Conservation (phyloP, 2,113 vertebrate species). For the Pangasianodon gigas region DNA sequence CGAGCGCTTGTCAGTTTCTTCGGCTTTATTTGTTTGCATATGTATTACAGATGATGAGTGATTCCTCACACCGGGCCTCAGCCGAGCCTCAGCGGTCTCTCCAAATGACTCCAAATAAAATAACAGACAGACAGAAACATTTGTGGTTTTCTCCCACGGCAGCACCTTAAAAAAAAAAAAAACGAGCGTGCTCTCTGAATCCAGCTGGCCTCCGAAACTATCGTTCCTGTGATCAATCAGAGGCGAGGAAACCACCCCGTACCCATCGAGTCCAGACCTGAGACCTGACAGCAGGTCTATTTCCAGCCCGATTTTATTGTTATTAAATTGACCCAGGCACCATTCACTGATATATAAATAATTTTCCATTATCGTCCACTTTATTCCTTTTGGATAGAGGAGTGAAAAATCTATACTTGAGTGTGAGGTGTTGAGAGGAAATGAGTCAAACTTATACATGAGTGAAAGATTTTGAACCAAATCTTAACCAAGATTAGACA, state of each 20-base stretch:
- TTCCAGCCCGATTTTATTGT: slow-evolving; percentile 29
- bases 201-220: slow-evolving; percentile 41
- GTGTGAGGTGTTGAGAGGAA: background rate
- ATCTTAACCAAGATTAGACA: background rate
- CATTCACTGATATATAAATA: background rate
- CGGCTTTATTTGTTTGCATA: slow-evolving; percentile 45
- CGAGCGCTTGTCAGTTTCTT: slow-evolving; percentile 35
- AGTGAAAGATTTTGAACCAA: background rate
- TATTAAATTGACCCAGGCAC: background rate
- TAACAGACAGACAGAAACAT: slow-evolving; percentile 52
- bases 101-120: slow-evolving; percentile 36
- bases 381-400: background rate
- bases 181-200: background rate
- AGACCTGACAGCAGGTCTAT: slow-evolving; percentile 8
- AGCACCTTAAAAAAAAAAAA: slow-evolving; percentile 28
- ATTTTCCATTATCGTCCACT: background rate
- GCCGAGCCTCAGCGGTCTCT: slow-evolving; percentile 31
- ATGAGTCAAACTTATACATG: background rate
- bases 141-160: slow-evolving; percentile 43
- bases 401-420: background rate
- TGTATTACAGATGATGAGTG: slow-evolving; percentile 48
- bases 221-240: slow-evolving; percentile 42
- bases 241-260: slow-evolving; percentile 21
- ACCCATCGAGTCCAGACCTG: slow-evolving; percentile 18
- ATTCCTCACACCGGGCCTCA: slow-evolving; percentile 33